Evolutionary conservation across 2,113 vertebrate genomes (phyloP).

Genomic region (Dipodomys ordii): DNA sequence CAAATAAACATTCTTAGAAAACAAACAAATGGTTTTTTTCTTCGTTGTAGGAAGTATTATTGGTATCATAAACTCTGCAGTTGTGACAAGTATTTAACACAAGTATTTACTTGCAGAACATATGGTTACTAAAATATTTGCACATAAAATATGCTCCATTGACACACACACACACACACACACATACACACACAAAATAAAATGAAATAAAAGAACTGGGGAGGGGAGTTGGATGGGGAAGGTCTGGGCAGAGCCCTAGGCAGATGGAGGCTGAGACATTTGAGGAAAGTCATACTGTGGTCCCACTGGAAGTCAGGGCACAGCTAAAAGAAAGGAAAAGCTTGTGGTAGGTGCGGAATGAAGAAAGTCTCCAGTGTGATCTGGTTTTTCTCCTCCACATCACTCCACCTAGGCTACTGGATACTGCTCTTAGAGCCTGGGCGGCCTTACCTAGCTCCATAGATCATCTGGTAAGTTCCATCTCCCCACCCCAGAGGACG

Average conservation of each 20-base stretch:
- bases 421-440: neutral
- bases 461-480: neutral
- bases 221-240: slow-evolving; percentile 82
- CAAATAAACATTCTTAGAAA: slow-evolving; percentile 96
- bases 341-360: neutral
- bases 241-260: slow-evolving; percentile 85
- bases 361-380: slow-evolving; percentile 63
- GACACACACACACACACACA: slow-evolving; percentile 77
- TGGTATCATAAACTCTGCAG: slow-evolving; percentile 93
- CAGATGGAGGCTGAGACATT: slow-evolving; percentile 84
- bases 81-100: slow-evolving; percentile 91
- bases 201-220: slow-evolving; percentile 76
- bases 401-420: neutral
- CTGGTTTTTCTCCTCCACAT: slow-evolving; percentile 68
- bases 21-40: slow-evolving; percentile 90
- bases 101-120: slow-evolving; percentile 92
- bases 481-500: slow-evolving; percentile 51
- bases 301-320: slow-evolving; percentile 64
- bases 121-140: slow-evolving; percentile 93
- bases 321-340: slow-evolving; percentile 70
- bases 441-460: slow-evolving; percentile 41
- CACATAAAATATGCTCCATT: slow-evolving; percentile 90
- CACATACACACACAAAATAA: too few relatives aligned
- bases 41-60: slow-evolving; percentile 93
- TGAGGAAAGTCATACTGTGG: slow-evolving; percentile 81